Conservation (phyloP, 1,140 invertebrate species). For the Drosophila triauraria region DNA sequence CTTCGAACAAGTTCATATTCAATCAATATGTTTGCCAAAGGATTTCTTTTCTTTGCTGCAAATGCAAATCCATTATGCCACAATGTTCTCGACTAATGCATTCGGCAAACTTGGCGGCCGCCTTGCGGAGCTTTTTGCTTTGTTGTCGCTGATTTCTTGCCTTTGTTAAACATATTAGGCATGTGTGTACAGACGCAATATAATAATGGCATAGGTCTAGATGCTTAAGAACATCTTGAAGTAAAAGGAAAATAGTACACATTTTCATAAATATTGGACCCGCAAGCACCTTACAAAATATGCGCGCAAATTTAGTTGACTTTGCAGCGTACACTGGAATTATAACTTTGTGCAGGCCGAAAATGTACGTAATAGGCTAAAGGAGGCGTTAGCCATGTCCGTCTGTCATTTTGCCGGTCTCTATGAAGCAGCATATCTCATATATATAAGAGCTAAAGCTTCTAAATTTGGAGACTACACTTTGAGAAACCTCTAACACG, state of each 20-base stretch:
- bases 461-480: too few species aligned
- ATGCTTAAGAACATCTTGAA: constrained; percentile 7
- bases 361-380: too few species aligned
- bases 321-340: too few species aligned
- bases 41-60: constrained; percentile 27
- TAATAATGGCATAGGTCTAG: constrained; percentile 20
- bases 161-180: constrained; percentile 59
- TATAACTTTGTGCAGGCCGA: too few species aligned
- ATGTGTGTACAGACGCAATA: constrained; percentile 22
- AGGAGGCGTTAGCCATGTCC: too few species aligned
- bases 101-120: constrained; percentile 32
- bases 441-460: too few species aligned
- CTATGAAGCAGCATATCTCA: too few species aligned
- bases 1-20: constrained; percentile 17
- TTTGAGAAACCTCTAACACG: too few species aligned
- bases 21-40: constrained; percentile 45
- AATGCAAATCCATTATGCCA: constrained; percentile 45
- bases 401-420: too few species aligned
- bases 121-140: constrained; percentile 21
- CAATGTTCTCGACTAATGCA: constrained; percentile 55
- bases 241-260: background rate
- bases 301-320: too few species aligned
- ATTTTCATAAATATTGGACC: background rate
- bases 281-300: background rate
- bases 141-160: constrained; percentile 47